Evolutionary conservation across 2,797 vertebrate genomes (phyloP).

Genomic region (Enteromius unitaeniatus): DNA sequence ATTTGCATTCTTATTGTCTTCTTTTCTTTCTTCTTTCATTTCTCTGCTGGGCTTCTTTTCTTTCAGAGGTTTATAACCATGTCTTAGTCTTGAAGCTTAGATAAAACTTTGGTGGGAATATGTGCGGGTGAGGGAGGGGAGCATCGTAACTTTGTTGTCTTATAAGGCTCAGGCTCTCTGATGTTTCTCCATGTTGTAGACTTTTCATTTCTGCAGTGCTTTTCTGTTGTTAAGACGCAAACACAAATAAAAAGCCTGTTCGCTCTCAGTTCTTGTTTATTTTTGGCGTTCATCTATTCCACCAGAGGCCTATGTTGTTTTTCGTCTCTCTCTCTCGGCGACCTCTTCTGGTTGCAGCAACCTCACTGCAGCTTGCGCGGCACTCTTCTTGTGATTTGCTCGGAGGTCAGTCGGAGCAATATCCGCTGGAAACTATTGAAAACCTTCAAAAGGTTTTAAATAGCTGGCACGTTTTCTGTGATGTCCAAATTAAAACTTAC

Average conservation of each 20-base stretch:
- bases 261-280: conserved; percentile 54
- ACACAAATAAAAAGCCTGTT: conserved; percentile 60
- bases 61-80: conserved; percentile 53
- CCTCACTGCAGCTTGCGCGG: not conserved
- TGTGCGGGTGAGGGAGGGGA: not conserved
- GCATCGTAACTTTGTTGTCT: conserved; percentile 61
- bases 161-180: conserved; percentile 62
- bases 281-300: conserved; percentile 37
- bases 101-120: conserved; percentile 58
- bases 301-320: conserved; percentile 39
- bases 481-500: not conserved
- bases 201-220: conserved; percentile 53
- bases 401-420: conserved; percentile 21
- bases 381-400: conserved; percentile 26
- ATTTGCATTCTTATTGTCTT: conserved; percentile 78
- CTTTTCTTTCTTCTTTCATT: conserved; percentile 53
- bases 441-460: not conserved
- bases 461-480: conserved; percentile 49
- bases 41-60: conserved; percentile 40
- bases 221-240: conserved; percentile 51
- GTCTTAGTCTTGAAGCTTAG: conserved; percentile 54
- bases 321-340: not conserved
- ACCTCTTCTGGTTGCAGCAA: conserved; percentile 32
- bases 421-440: conserved; percentile 18
- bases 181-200: conserved; percentile 60